Base-by-base conservation (phyloP, 2,797 vertebrate species). In the Sciaenops ocellatus region DNA sequence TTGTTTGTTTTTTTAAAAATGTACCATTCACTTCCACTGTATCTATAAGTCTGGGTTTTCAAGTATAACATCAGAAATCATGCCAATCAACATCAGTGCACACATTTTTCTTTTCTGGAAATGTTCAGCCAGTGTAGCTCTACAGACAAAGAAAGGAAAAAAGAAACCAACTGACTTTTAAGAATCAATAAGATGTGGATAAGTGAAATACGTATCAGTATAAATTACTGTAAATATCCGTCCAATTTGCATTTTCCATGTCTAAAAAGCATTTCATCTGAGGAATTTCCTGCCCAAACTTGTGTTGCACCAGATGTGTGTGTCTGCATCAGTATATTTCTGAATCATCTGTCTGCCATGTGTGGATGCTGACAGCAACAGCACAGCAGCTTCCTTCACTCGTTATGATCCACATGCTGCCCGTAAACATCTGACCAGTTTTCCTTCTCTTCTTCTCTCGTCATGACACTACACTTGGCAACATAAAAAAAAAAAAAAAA, bases 401-500 rank as follows among this genome's bases (percentile, higher is more conserved):
- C 54, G 15, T 69, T 62, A 44, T 16, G 22, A 78, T 42, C 51
- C 56, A 60, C 69, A 78, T 42, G 63, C 30, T 28, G 57, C 52
- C 24, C 30, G 54, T 70, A 70, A 75, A 83, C 77, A 56, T 80
- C 55, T 20, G 61, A 70, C 42, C 34, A 26, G 42, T 61, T 79
- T 69, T 55, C n/a, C 59, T 55, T 28, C 66, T 78, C 68, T 6
- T 63, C n/a, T 18, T 56, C 67, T 46, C 63, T 56, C 41, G 42
- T 50, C 66, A 3, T 48, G 69, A 79, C 80, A 57, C 48, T 2
- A 30, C 18, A 42, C 30, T 69, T 51, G 69, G 65, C 83, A 74
- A 80, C 68, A 77, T 86, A 90, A 82, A 64, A 15, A 85, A 87
- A 76, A 80, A 61, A 28, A 86, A 88, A 76, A 80, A 61, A 88